Conservation (phyloP, 2,888 invertebrate genomes). For the Sericinus montela region DNA sequence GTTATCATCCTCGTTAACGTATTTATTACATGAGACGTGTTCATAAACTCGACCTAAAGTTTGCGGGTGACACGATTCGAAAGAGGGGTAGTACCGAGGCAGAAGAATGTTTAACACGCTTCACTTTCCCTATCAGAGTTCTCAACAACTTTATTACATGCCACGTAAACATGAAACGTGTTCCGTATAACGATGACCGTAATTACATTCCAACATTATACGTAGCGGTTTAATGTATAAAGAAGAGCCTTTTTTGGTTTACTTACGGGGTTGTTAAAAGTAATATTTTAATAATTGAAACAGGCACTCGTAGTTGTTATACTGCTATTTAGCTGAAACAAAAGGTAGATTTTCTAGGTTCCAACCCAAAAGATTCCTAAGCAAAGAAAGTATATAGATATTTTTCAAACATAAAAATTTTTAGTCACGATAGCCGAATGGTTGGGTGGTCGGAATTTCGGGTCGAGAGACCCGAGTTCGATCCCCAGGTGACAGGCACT, state of each 20-base stretch:
- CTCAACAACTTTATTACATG: constrained; percentile 7
- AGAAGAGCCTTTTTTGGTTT: constrained; percentile 9
- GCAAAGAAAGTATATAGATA: too few relatives aligned
- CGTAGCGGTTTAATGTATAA: constrained; percentile 6
- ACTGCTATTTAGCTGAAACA: too few relatives aligned
- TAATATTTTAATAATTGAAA: too few relatives aligned
- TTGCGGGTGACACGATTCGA: constrained; percentile 24
- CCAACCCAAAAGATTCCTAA: too few relatives aligned
- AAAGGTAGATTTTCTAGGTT: too few relatives aligned
- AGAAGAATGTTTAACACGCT: constrained; percentile 6
- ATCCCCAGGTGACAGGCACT: too few relatives aligned
- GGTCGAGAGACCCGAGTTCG: too few relatives aligned
- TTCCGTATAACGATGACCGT: constrained; percentile 11
- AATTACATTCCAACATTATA: constrained; percentile 6
- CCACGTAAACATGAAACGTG: constrained; percentile 5
- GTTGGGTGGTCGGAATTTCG: too few relatives aligned
- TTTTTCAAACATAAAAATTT: too few relatives aligned
- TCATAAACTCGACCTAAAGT: constrained; percentile 29
- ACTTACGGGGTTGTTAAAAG: too few relatives aligned
- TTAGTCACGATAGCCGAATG: too few relatives aligned
- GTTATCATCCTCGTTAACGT: constrained; percentile 37
- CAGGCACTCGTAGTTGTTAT: too few relatives aligned
- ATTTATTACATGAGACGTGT: constrained; percentile 30
- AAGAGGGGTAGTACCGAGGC: not conserved
- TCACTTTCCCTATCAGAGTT: constrained; percentile 11